Evolutionary conservation across 2,113 vertebrate genomes (phyloP), one percentile per base, ranked within the genome.

Genomic region (Chlorodrepanis virens): DNA sequence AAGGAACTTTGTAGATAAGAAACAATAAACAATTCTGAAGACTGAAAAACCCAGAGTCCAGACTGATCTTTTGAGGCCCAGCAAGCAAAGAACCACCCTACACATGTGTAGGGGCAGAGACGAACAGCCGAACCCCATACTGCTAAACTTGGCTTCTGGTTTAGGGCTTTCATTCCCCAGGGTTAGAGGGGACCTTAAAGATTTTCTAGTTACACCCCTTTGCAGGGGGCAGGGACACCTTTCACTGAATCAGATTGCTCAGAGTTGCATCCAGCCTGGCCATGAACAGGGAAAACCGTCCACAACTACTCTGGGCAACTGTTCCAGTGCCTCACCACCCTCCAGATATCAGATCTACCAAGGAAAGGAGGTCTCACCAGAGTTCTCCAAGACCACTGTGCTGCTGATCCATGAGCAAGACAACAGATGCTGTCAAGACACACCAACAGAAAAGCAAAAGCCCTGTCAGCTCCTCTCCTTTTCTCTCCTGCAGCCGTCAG

Each of bases 141-240:
- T 83, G 63, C 18, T 11, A 39, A 52, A 52, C 0, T 0, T 20
- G 18, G 25, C 15, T 37, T 45, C 37, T 90, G 35, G 5, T 50
- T 54, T 31, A 77, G 50, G 69, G 35, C 17, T 70, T 77, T 47
- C 53, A 23, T 53, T 79, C 12, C 27, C 14, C 39, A 11, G 22
- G 14, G 29, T 49, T 49, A 54, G 29, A 61, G 28, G 12, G 12
- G 22, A 49, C 35, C 22, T 33, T 20, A 56, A 63, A 42, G 12
- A 33, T 63, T 12, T 35, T 16, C 22, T 33, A 23, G 18, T 28
- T 70, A 22, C 56, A 56, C 3, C 9, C 18, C 31, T 31, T 45
- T 42, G 12, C 35, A 12, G 11, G 8, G 8, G 29, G 12, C 7
- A 35, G 8, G 25, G 31, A 18, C 12, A 42, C 10, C 49, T 76